These are phyloP conservation scores for Eulemur macaco DNA, from an alignment of 2,113 vertebrate species.

Conservation along the genomic window DNA sequence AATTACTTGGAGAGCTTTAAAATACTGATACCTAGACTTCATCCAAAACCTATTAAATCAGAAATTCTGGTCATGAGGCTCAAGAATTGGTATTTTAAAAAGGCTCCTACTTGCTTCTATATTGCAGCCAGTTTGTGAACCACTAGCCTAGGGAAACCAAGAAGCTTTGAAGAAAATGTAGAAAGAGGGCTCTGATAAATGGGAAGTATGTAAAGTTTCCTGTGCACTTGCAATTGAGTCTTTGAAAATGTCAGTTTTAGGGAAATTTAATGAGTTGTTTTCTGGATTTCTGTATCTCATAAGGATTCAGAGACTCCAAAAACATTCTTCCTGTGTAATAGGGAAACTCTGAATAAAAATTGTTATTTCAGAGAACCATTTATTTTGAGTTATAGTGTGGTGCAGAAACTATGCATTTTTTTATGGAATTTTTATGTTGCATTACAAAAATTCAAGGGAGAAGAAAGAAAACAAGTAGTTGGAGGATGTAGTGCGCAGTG, in stretches of 20 bases:
- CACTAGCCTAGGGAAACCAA: neutral
- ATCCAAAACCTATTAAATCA: neutral
- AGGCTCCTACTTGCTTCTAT: neutral
- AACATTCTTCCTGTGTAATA: constrained; percentile 20
- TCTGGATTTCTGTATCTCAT: constrained; percentile 27
- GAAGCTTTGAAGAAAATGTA: neutral
- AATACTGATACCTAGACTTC: neutral
- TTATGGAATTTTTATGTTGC: constrained; percentile 47
- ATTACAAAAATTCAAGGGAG: constrained; percentile 37
- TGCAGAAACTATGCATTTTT: constrained; percentile 28
- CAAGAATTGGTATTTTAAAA: constrained; percentile 26
- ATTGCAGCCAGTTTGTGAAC: constrained; percentile 3
- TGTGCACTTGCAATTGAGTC: neutral
- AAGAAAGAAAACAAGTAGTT: constrained; percentile 32
- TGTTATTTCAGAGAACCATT: constrained; percentile 34
- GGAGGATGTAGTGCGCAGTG: neutral
- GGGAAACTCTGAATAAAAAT: constrained; percentile 26
- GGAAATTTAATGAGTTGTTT: constrained; percentile 41
- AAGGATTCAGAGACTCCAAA: neutral
- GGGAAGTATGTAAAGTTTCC: neutral
- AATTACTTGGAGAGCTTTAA: constrained; percentile 7
- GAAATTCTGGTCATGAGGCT: neutral
- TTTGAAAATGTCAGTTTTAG: constrained; percentile 41
- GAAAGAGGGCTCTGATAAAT: neutral
- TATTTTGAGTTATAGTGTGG: constrained; percentile 44